Percentiles rank a stretch among this genome's conserved stretches.
phyloP scores from a whole-genome alignment of 2,797 vertebrate species.

The Yasuhikotakia modesta region DNA sequence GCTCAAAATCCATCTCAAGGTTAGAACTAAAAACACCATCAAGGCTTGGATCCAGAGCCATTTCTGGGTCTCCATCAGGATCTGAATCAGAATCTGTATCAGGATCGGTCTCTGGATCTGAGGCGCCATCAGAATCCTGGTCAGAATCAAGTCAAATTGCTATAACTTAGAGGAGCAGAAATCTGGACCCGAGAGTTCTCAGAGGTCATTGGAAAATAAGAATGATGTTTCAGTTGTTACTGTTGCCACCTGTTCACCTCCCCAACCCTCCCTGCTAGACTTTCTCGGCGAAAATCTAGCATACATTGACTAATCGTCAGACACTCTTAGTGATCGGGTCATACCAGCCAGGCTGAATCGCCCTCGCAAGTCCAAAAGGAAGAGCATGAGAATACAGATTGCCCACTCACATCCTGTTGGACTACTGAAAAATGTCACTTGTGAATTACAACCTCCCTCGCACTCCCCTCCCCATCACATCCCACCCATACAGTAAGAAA shows the following conservation, averaged over 20 bases:
- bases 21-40: constrained; percentile 64
- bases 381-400: constrained; percentile 69
- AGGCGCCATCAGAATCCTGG: constrained; percentile 60
- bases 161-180: constrained; percentile 35
- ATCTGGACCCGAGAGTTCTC: constrained; percentile 40
- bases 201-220: constrained; percentile 23
- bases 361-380: constrained; percentile 73
- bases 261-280: constrained; percentile 71
- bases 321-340: constrained; percentile 80
- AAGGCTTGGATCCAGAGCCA: too few relatives aligned
- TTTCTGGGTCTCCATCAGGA: constrained; percentile 60
- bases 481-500: constrained; percentile 21
- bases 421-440: constrained; percentile 59
- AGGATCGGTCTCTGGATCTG: constrained; percentile 64
- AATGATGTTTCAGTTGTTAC: constrained; percentile 49
- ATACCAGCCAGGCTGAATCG: constrained; percentile 59
- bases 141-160: constrained; percentile 73
- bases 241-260: constrained; percentile 64
- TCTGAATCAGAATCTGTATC: constrained; percentile 58
- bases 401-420: constrained; percentile 55
- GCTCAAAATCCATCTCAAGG: constrained; percentile 20
- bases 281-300: constrained; percentile 89
- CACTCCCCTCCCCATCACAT: constrained; percentile 73
- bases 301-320: constrained; percentile 91
- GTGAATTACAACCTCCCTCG: constrained; percentile 73